A percentile compares a stretch with the other conserved stretches of the same genome.
Evolutionary conservation across 2,797 vertebrate genomes (phyloP).

Genomic region (Paguma larvata): DNA sequence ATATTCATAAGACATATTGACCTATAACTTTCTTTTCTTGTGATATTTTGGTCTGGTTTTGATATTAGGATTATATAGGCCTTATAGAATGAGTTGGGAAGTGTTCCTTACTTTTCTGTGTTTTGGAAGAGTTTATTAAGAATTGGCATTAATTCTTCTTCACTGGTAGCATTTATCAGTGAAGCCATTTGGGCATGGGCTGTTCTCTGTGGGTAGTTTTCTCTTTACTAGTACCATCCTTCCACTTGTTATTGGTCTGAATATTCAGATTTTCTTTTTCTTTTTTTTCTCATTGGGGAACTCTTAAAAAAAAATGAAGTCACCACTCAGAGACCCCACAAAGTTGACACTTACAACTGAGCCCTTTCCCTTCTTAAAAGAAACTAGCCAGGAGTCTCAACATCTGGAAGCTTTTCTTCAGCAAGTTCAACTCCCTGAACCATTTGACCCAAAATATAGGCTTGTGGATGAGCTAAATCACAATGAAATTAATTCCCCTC

Average conservation of each 20-base stretch:
- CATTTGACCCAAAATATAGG: neutral
- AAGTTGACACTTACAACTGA: neutral
- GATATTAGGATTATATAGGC: neutral
- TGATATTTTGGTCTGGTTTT: neutral
- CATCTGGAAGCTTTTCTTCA: neutral
- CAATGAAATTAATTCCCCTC: neutral
- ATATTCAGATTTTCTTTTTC: neutral
- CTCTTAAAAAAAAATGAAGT: constrained; percentile 9
- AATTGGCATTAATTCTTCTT: neutral
- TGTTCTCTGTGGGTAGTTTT: neutral
- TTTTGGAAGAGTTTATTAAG: neutral
- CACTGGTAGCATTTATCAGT: neutral
- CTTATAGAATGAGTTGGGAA: neutral
- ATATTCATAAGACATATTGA: neutral
- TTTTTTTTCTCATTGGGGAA: neutral
- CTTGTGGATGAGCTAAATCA: neutral
- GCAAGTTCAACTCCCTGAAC: neutral
- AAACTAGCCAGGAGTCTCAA: neutral
- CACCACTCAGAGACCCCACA: neutral
- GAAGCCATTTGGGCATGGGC: neutral
- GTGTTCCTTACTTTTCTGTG: neutral
- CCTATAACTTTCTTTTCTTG: neutral
- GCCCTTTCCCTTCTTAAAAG: neutral
- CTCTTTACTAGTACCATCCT: neutral
- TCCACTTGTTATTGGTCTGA: neutral